A percentile compares a stretch with the other conserved stretches of the same genome.
phyloP scores from a whole-genome alignment of 2,888 invertebrate species.

The Emmelina monodactyla region DNA sequence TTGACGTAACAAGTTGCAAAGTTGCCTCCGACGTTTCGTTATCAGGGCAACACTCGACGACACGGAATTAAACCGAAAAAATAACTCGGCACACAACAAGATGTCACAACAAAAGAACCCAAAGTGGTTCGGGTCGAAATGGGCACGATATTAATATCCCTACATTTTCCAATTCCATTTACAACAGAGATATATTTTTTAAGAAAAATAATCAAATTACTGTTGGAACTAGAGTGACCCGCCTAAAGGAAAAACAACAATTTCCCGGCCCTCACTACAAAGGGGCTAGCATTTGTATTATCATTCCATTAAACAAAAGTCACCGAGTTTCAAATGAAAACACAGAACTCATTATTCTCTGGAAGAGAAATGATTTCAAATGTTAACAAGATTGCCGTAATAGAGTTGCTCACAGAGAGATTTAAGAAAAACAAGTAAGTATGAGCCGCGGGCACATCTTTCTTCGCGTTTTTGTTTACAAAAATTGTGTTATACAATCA shows the following conservation, averaged over 20 bases:
- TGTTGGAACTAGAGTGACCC: constrained; percentile 57
- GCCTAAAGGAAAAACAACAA: constrained; percentile 55
- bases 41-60: no score
- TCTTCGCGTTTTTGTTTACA: constrained; percentile 24
- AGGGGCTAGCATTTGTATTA: constrained; percentile 61
- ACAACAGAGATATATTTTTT: constrained; percentile 36
- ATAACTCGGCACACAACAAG: no score
- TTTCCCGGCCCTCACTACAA: constrained; percentile 55
- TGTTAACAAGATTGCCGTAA: constrained; percentile 64
- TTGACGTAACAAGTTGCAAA: no score
- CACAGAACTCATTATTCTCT: constrained; percentile 61
- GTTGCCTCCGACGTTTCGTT: no score
- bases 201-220: constrained; percentile 52
- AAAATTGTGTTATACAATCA: constrained; percentile 35
- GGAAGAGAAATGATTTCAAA: constrained; percentile 62
- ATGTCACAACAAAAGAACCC: no score
- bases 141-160: constrained; percentile 1
- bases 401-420: constrained; percentile 58
- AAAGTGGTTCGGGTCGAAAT: not conserved
- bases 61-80: no score
- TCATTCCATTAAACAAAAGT: constrained; percentile 67
- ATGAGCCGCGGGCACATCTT: constrained; percentile 22
- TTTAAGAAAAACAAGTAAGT: constrained; percentile 57
- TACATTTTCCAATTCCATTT: constrained; percentile 33
- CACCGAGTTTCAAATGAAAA: constrained; percentile 63